A percentile compares a stretch with the other conserved stretches of the same genome.
Evolutionary conservation across 2,113 vertebrate species (phyloP).

Genomic region (Elgaria multicarinata): DNA sequence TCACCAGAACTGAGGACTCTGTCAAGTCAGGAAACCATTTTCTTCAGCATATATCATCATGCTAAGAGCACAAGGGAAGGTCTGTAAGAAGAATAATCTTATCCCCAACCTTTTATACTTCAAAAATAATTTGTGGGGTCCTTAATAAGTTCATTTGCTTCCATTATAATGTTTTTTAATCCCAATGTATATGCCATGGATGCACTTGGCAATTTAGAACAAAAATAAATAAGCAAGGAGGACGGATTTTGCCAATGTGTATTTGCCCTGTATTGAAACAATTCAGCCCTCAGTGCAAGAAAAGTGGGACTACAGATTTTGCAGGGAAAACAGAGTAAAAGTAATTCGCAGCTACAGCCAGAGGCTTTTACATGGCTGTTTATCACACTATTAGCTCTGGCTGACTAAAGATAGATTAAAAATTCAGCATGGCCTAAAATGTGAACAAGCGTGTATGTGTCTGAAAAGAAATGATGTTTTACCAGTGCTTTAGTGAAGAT

Average conservation of each 20-base stretch:
- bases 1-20: background rate
- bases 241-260: background rate
- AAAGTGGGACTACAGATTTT: background rate
- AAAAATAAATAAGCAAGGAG: background rate
- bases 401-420: background rate
- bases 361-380: background rate
- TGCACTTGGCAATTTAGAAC: background rate
- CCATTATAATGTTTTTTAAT: background rate
- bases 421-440: background rate
- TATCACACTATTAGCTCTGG: background rate
- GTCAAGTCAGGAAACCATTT: background rate
- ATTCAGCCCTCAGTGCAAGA: background rate
- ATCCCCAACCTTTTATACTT: background rate
- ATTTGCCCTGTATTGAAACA: background rate
- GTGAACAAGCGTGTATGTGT: background rate
- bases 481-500: background rate
- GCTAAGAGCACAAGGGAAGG: background rate
- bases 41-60: background rate
- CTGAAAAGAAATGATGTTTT: background rate
- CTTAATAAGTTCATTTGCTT: background rate
- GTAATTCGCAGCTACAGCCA: background rate
- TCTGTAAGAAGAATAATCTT: background rate
- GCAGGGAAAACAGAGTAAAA: conserved; percentile 7
- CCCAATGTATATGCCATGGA: background rate
- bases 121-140: background rate